These are phyloP conservation scores for Microtus ochrogaster DNA, from an alignment of 2,113 vertebrate genomes.

Conservation along the genomic window DNA sequence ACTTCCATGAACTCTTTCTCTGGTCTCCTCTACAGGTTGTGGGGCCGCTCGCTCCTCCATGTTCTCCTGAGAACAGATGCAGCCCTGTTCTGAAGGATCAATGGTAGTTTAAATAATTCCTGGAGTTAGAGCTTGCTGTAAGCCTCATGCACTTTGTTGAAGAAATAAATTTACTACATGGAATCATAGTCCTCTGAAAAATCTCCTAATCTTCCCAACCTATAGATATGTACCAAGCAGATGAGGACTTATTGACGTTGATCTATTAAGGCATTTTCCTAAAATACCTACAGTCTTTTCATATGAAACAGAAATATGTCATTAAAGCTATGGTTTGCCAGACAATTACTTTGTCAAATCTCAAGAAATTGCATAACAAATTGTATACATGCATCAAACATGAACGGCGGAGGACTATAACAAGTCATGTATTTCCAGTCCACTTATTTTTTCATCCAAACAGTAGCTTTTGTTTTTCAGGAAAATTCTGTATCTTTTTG, in stretches of 20 bases:
- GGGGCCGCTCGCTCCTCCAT: no score
- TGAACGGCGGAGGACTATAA: slow-evolving; percentile 86
- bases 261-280: slow-evolving; percentile 86
- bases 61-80: background rate
- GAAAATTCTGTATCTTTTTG: slow-evolving; percentile 83
- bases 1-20: background rate
- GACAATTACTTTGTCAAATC: slow-evolving; percentile 92
- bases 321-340: slow-evolving; percentile 89
- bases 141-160: slow-evolving; percentile 79
- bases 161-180: slow-evolving; percentile 84
- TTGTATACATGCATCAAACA: slow-evolving; percentile 90
- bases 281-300: slow-evolving; percentile 85
- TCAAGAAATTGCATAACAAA: slow-evolving; percentile 91
- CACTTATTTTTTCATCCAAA: slow-evolving; percentile 87
- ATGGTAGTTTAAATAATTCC: slow-evolving; percentile 79
- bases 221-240: slow-evolving; percentile 69
- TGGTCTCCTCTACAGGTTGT: background rate
- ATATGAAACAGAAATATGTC: slow-evolving; percentile 85
- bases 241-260: slow-evolving; percentile 82
- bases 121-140: slow-evolving; percentile 79
- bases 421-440: slow-evolving; percentile 89
- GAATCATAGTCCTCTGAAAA: slow-evolving; percentile 84
- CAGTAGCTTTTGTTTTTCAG: slow-evolving; percentile 86
- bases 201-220: slow-evolving; percentile 64
- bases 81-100: background rate